Conservation (phyloP, 2,797 vertebrate genomes). For the Spea hammondii region DNA sequence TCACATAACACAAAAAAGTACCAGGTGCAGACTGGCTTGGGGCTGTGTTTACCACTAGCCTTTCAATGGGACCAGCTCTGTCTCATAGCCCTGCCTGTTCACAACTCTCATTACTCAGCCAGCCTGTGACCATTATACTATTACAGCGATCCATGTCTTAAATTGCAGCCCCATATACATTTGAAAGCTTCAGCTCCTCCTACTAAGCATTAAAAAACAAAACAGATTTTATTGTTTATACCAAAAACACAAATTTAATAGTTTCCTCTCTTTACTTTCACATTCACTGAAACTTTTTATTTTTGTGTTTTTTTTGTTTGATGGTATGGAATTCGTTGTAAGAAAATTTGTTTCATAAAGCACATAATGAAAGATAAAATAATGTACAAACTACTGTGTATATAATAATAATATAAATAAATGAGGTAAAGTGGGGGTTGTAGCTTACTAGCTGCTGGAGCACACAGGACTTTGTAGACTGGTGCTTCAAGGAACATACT, state of each 20-base stretch:
- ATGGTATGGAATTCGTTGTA: too few species aligned
- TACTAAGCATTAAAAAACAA: background rate
- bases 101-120: slow-evolving; percentile 25
- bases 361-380: too few species aligned
- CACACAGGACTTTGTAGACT: too few species aligned
- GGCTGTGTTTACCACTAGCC: slow-evolving; percentile 43
- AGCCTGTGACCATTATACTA: slow-evolving; percentile 17
- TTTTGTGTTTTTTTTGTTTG: background rate
- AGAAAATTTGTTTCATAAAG: too few species aligned
- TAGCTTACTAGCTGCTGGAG: too few species aligned
- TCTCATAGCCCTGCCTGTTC: background rate
- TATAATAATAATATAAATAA: too few species aligned
- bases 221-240: slow-evolving; percentile 9
- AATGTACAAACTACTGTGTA: too few species aligned
- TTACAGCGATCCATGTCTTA: background rate
- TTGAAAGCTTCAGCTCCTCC: slow-evolving; percentile 3
- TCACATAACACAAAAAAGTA: slow-evolving; percentile 30
- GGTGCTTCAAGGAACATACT: too few species aligned
- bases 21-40: slow-evolving; percentile 44
- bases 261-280: slow-evolving; percentile 9
- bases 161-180: slow-evolving; percentile 10
- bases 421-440: too few species aligned
- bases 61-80: slow-evolving; percentile 32
- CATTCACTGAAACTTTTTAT: background rate
- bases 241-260: slow-evolving; percentile 6